phyloP scores from a whole-genome alignment of 2,797 vertebrate genomes.

The Gymnothorax javanicus region DNA sequence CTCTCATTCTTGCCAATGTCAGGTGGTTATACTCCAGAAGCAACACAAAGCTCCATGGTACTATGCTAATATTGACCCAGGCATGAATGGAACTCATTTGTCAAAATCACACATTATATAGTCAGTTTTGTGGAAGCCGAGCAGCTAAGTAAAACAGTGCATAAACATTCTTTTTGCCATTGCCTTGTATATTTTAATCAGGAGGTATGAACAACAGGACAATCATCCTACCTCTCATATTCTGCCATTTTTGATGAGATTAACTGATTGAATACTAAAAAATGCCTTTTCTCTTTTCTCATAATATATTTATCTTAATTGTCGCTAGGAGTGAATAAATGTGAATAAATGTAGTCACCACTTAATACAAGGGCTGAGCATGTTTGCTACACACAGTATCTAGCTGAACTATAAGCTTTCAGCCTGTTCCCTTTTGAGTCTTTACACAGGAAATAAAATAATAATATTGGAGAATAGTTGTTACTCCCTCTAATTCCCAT shows the following conservation, averaged over 20 bases:
- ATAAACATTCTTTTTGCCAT: background rate
- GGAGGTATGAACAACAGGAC: background rate
- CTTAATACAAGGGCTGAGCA: background rate
- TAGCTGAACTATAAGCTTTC: too few relatives aligned
- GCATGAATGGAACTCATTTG: background rate
- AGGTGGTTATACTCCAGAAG: background rate
- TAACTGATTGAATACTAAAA: background rate
- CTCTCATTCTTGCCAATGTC: slow-evolving; percentile 3
- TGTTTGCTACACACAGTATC: too few relatives aligned
- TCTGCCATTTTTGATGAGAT: background rate
- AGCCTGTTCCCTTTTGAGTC: too few relatives aligned
- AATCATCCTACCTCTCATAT: background rate
- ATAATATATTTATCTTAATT: background rate
- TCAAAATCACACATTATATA: background rate
- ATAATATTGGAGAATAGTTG: too few relatives aligned
- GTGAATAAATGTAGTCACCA: background rate
- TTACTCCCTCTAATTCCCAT: too few relatives aligned
- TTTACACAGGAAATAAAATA: too few relatives aligned
- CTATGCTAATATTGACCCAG: slow-evolving; percentile 9
- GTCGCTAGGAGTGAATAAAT: background rate
- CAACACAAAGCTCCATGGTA: background rate
- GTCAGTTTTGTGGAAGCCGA: background rate
- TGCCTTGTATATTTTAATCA: background rate
- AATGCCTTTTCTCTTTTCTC: background rate
- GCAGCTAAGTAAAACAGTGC: background rate